These are phyloP conservation scores for Pardalotus punctatus DNA, from an alignment of 2,113 vertebrate species.

Conservation along the genomic window DNA sequence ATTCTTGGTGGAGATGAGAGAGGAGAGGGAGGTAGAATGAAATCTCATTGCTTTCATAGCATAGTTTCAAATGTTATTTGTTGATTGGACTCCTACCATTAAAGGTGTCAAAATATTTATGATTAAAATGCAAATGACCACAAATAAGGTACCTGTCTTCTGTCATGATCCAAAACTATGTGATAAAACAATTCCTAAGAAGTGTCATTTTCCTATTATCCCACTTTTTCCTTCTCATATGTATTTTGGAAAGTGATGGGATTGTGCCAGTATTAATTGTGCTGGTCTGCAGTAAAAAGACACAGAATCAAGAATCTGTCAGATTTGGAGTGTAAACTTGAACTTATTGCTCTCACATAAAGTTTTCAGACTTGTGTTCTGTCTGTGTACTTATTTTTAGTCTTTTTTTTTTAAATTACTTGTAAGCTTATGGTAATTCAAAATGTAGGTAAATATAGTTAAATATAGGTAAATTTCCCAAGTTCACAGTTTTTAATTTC, in stretches of 20 bases:
- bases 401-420: neutral
- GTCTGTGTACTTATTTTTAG: neutral
- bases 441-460: no score
- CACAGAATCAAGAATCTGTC: neutral
- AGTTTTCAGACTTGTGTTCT: neutral
- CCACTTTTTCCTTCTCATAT: neutral
- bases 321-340: neutral
- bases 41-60: neutral
- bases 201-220: neutral
- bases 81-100: neutral
- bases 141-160: neutral
- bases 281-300: neutral
- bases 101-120: neutral
- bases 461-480: neutral
- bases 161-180: neutral
- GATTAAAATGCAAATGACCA: neutral
- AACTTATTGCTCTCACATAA: neutral
- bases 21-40: neutral
- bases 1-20: accelerated
- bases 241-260: neutral
- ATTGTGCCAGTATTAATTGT: neutral
- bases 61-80: neutral
- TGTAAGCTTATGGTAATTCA: neutral
- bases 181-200: neutral
- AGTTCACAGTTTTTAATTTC: neutral